Percentiles rank a stretch among this genome's conserved stretches.
Conservation (phyloP, 2,113 vertebrate species). For the Rattus rattus region DNA sequence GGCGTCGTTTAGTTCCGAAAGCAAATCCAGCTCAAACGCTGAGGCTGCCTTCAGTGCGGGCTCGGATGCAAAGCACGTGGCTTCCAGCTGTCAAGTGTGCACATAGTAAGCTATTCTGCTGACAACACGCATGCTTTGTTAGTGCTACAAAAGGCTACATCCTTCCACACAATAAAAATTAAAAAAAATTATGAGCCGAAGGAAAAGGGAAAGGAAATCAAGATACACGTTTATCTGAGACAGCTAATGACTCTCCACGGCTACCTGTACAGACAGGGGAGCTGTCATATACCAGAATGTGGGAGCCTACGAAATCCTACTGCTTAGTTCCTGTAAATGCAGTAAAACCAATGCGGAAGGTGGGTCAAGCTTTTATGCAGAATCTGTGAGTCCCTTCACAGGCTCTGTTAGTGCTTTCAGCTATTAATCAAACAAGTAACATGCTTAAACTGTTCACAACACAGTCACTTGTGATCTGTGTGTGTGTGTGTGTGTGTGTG, state of each 20-base stretch:
- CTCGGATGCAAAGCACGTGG: background rate
- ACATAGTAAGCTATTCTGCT: background rate
- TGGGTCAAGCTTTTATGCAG: background rate
- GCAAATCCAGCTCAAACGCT: background rate
- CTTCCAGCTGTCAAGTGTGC: background rate
- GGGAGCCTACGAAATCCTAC: too few relatives aligned
- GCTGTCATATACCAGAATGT: background rate
- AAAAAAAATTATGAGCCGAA: background rate
- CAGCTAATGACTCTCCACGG: background rate
- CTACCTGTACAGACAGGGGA: background rate
- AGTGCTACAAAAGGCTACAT: too few relatives aligned
- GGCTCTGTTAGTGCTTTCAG: too few relatives aligned
- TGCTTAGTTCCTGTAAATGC: background rate
- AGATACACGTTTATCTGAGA: too few relatives aligned
- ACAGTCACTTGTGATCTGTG: background rate
- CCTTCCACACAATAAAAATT: background rate
- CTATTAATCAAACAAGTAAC: background rate
- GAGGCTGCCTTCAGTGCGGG: background rate
- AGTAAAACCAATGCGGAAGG: background rate
- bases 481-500: background rate
- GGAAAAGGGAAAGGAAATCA: background rate
- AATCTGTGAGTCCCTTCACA: background rate
- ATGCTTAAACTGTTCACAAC: too few relatives aligned
- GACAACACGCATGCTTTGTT: background rate
- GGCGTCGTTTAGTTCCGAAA: background rate